Base-by-base conservation (phyloP, 1,140 invertebrate species). In the Neomicropteryx cornuta region DNA sequence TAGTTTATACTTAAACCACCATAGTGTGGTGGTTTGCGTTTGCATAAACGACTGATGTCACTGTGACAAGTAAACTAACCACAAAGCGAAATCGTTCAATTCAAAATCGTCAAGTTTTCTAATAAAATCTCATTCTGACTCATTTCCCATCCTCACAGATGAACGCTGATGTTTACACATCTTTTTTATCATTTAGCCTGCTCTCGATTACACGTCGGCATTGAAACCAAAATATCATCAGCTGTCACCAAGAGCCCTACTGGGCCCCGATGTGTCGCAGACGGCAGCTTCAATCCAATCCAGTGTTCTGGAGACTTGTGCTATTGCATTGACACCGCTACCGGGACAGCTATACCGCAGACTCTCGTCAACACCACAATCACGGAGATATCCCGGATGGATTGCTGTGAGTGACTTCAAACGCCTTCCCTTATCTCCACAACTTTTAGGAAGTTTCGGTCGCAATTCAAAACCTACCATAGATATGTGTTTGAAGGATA, bases 271-370 rank as follows among this genome's bases (percentile, higher is more conserved):
- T 77, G 74, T 46, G 54, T 61, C 0, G 21, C 57, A 0, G 63
- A 73, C 42, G 75, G 75, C 1, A 67, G 64, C 44, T 76, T 66
- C 50, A 64, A 75, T 45, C 56, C 63, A 4, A 38, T 76, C 5
- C 75, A 76, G 43, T 76, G 73, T 42, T 50, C 71, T 2, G 49
- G 44, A 13, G 61, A 60, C 10, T 50, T 43, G 5, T 77, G 73
- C 49, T 56, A 71, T 40, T 77, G 75, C 41, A 68, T 75, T 2
- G 55, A 73, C 39, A 39, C 43, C 14, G 39, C 58, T 32, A 68
- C 65, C 33, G 73, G 73, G 4, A 42, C 48, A 4, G 58, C 62
- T 4, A 48, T 46, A 1, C 45, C 48, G 0, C 42, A 47, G 4
- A 39, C 47, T 1, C 41, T 32, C 1, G 45, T 66, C 4, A 52